Evolutionary conservation across 2,113 vertebrate genomes (phyloP), one percentile per base, ranked within the genome.

Genomic region (Cricetomys ansorgei): DNA sequence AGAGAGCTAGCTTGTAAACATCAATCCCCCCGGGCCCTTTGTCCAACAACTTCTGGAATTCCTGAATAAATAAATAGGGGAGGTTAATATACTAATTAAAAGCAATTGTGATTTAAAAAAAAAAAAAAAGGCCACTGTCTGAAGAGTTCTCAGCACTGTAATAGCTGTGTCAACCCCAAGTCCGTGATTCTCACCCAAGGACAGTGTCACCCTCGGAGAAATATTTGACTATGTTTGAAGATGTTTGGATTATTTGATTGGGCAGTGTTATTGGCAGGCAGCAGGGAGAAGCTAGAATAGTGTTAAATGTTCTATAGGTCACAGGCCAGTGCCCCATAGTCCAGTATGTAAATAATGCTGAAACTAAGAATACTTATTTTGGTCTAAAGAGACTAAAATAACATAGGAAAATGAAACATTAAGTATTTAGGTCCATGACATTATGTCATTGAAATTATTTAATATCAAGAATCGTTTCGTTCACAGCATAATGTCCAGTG

Each of bases 291-390:
- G 19, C 76, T 8, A 3, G 29, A 16, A 5, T 8, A 0, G 4
- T 64, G 2, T 53, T 19, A 34, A n/a, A 12, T 34, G 16, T 16
- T 25, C 25, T 23, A 2, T 5, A 43, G 7, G 0, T 13, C 8
- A 5, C 5, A 48, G 23, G 40, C 50, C 40, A 59, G 37, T 25
- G 3, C 11, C 50, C 43, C 25, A 0, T 19, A 45, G 0, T n/a
- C 75, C 17, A 4, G 12, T 21, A 37, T 31, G 6, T 29, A 67
- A 37, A 7, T 15, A 3, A 53, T 0, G 2, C 45, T 0, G 2
- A 81, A 29, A 57, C 0, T 25, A 62, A 70, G 37, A 91, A 27
- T 77, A 70, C 87, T 50, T n/a, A 53, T 91, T 83, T 87, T 59
- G 31, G 15, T 53, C 40, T 92, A n/a, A 65, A 45, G 81, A 83